Evolutionary conservation across 2,113 vertebrate genomes (phyloP).

Genomic region (Gambusia affinis): DNA sequence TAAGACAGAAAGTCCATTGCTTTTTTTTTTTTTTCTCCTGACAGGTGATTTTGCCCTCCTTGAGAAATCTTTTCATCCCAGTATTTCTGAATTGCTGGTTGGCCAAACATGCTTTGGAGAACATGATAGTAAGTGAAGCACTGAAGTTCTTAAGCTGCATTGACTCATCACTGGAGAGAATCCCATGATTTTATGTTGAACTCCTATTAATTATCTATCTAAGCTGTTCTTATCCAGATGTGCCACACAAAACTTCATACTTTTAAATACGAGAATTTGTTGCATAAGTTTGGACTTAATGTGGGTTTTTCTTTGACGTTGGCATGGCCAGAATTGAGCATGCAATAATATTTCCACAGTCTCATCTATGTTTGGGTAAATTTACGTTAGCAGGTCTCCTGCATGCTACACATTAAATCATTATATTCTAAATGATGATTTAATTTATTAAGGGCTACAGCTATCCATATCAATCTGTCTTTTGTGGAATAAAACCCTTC

Average conservation of each 20-base stretch:
- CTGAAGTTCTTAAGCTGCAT: neutral
- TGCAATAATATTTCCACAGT: neutral
- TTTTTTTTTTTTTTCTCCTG: constrained; percentile 30
- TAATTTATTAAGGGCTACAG: no score
- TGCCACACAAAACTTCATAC: neutral
- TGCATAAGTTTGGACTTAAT: neutral
- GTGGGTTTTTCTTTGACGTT: neutral
- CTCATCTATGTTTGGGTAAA: no score
- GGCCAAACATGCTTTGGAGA: constrained; percentile 86
- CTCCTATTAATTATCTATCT: neutral
- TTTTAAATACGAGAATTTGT: neutral
- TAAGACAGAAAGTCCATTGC: neutral
- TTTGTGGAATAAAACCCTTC: no score
- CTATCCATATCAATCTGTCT: no score
- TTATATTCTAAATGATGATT: no score
- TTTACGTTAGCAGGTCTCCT: no score
- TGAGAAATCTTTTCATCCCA: constrained; percentile 85
- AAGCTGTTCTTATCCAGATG: neutral
- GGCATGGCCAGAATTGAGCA: neutral
- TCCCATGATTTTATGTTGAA: no score
- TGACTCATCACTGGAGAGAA: no score
- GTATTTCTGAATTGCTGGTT: constrained; percentile 89
- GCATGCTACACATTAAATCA: no score
- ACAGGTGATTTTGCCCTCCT: constrained; percentile 83
- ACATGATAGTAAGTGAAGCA: constrained; percentile 84